These are phyloP conservation scores for Vidua chalybeata DNA, from an alignment of 2,113 vertebrate genomes.

Conservation along the genomic window DNA sequence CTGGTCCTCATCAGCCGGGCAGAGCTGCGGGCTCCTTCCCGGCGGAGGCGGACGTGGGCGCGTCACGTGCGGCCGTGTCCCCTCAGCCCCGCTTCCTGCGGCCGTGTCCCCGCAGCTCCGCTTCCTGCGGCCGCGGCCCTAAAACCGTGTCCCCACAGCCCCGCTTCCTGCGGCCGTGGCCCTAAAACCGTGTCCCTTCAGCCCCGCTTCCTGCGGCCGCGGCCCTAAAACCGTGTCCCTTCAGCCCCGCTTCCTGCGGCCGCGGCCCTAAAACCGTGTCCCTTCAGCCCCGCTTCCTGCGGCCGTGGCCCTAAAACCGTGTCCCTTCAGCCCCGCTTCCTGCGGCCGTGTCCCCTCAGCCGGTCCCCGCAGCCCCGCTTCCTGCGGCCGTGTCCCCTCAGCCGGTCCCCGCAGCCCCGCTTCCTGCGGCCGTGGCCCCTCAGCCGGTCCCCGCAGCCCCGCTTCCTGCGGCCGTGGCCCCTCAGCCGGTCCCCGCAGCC, in stretches of 20 bases:
- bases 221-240: neutral
- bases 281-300: neutral
- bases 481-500: neutral
- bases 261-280: neutral
- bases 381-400: neutral
- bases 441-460: neutral
- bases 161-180: neutral
- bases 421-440: neutral
- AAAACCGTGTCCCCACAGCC: neutral
- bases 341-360: neutral
- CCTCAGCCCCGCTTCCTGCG: neutral
- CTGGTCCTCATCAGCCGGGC: neutral
- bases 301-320: neutral
- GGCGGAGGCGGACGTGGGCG: neutral
- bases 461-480: neutral
- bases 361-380: neutral
- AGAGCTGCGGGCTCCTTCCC: neutral
- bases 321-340: neutral
- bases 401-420: neutral
- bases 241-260: neutral
- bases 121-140: too few species aligned
- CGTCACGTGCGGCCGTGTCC: slow-evolving; percentile 13
- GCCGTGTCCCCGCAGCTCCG: neutral
- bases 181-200: neutral
- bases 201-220: neutral